phyloP scores from a whole-genome alignment of 2,113 vertebrate species.

The Elaphurus davidianus region DNA sequence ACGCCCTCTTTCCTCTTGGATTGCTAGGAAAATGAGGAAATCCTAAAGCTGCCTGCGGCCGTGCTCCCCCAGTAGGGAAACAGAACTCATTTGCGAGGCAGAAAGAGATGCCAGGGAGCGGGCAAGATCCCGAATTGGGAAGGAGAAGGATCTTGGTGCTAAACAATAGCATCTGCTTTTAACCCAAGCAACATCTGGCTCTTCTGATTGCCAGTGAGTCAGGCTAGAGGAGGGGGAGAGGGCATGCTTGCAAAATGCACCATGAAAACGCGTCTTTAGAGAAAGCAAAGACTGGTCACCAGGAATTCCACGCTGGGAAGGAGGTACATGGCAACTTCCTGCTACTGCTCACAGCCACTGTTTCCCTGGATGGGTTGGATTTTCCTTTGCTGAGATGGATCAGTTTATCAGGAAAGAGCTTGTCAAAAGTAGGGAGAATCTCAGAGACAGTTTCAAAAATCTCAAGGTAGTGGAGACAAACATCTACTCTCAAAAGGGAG shows the following conservation, averaged over 20 bases:
- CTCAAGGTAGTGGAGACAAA: background rate
- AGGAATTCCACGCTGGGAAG: background rate
- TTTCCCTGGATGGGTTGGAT: background rate
- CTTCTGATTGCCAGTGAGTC: too few relatives aligned
- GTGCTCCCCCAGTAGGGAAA: background rate
- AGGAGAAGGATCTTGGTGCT: background rate
- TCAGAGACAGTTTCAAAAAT: background rate
- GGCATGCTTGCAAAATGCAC: background rate
- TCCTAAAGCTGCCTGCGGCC: background rate
- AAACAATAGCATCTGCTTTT: background rate
- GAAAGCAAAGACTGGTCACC: too few relatives aligned
- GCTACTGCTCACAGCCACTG: background rate
- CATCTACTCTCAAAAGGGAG: background rate
- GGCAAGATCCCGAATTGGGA: background rate
- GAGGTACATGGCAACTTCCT: accelerated
- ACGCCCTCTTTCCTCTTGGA: background rate
- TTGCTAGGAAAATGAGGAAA: background rate
- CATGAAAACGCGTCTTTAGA: background rate
- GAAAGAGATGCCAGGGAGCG: background rate
- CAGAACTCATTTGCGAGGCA: background rate
- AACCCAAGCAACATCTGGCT: background rate
- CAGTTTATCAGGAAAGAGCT: background rate
- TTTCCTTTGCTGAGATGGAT: background rate
- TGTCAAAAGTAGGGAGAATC: background rate
- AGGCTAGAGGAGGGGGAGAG: background rate